These are phyloP conservation scores for Drosophila malerkotliana DNA, from an alignment of 1,140 invertebrate genomes.

Conservation along the genomic window DNA sequence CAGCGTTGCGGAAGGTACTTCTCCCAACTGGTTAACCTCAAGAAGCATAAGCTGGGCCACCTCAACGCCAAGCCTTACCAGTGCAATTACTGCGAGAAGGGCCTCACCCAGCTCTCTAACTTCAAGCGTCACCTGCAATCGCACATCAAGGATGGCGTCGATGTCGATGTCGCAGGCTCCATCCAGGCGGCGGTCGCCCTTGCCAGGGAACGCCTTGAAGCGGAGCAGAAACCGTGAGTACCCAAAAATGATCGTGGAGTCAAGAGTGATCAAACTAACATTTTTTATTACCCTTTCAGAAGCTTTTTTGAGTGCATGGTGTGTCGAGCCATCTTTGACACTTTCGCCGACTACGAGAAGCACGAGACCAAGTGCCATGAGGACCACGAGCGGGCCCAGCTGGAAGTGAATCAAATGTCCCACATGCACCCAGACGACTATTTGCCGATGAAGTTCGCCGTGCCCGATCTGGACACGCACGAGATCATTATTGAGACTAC, in stretches of 20 bases:
- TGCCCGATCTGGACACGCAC: conserved; percentile 78
- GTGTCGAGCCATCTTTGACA: conserved; percentile 78
- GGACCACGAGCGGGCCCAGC: conserved; percentile 67
- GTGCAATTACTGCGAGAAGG: conserved; percentile 78
- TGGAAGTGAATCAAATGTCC: conserved; percentile 74
- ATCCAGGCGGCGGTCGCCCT: conserved; percentile 70
- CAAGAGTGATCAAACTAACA: neutral
- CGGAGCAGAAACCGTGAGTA: conserved; percentile 77
- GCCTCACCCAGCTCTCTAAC: conserved; percentile 79
- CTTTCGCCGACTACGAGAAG: conserved; percentile 78
- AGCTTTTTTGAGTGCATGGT: conserved; percentile 81
- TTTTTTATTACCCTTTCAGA: conserved; percentile 18
- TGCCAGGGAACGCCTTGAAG: conserved; percentile 65
- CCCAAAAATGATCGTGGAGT: neutral
- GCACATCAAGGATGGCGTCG: conserved; percentile 79
- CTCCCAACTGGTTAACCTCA: conserved; percentile 82
- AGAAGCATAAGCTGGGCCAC: conserved; percentile 82
- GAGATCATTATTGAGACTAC: conserved; percentile 83
- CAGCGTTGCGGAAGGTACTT: conserved; percentile 79
- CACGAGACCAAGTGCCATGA: conserved; percentile 77
- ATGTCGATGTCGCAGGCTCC: conserved; percentile 68
- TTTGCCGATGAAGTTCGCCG: conserved; percentile 80
- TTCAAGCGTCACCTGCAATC: conserved; percentile 78
- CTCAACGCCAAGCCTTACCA: conserved; percentile 78
- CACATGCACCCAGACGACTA: conserved; percentile 76